These are phyloP conservation scores for Oreotragus oreotragus DNA, from an alignment of 2,113 vertebrate species.

Conservation along the genomic window DNA sequence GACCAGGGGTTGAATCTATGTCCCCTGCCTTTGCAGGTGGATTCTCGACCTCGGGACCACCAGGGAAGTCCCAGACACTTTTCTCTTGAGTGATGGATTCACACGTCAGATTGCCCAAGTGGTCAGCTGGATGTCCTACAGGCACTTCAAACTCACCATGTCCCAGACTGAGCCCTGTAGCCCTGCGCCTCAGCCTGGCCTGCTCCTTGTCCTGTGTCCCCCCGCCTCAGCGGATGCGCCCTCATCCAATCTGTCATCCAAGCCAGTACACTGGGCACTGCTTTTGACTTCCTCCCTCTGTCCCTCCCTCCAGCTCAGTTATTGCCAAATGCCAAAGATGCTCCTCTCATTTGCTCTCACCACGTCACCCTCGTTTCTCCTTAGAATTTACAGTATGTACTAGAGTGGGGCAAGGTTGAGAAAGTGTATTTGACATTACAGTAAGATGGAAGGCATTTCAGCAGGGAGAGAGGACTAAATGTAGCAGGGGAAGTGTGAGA, in stretches of 20 bases:
- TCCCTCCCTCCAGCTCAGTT: neutral
- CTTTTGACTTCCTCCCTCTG: neutral
- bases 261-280: neutral
- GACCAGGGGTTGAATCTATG: neutral
- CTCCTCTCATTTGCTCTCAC: neutral
- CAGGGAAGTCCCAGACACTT: neutral
- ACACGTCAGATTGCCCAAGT: too few relatives aligned
- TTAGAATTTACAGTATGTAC: neutral
- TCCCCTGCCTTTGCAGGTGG: neutral
- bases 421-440: neutral
- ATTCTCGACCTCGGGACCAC: neutral
- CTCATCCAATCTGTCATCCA: neutral
- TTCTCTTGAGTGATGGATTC: neutral
- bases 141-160: neutral
- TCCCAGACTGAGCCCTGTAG: neutral
- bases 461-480: too few relatives aligned
- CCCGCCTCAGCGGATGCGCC: neutral
- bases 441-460: neutral
- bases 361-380: neutral
- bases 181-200: neutral
- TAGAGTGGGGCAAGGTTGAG: neutral
- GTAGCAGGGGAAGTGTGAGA: neutral
- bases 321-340: neutral
- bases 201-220: too few relatives aligned
- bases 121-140: neutral